phyloP scores from a whole-genome alignment of 1,140 invertebrate species.

The Eumaeus atala region DNA sequence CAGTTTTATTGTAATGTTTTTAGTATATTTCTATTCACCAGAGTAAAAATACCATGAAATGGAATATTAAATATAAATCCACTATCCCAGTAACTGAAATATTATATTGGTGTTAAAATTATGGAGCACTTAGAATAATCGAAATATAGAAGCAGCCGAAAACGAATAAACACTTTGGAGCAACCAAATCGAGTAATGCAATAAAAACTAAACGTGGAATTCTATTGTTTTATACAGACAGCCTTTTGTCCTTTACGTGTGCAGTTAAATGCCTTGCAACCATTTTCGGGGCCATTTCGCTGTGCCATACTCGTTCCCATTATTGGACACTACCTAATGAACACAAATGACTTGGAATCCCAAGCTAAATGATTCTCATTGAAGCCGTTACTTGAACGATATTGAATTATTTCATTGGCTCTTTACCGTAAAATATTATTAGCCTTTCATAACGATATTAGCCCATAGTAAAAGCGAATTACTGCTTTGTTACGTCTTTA shows the following conservation, averaged over 20 bases:
- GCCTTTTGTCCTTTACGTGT: slow-evolving; percentile 2
- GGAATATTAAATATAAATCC: too few species aligned
- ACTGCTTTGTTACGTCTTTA: slow-evolving; percentile 1
- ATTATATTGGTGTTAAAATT: too few species aligned
- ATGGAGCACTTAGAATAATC: too few species aligned
- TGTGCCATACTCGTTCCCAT: not conserved
- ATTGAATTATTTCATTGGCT: slow-evolving; percentile 6
- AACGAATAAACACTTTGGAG: not conserved
- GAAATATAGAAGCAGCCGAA: not conserved
- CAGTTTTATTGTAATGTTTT: too few species aligned
- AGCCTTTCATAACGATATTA: slow-evolving; percentile 5
- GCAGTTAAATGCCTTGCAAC: slow-evolving; percentile 1
- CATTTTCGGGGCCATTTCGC: slow-evolving; percentile 6
- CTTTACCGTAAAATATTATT: slow-evolving; percentile 8
- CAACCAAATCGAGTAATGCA: not conserved
- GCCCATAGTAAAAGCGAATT: not conserved
- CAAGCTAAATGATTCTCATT: slow-evolving; percentile 1
- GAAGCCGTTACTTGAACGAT: slow-evolving; percentile 1
- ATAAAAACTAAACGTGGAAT: slow-evolving; percentile 4
- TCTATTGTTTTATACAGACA: not conserved
- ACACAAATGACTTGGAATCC: slow-evolving; percentile 5
- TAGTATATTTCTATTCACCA: too few species aligned
- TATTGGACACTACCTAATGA: slow-evolving; percentile 8
- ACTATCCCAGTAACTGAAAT: too few species aligned
- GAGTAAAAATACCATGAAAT: too few species aligned